Evolutionary conservation across 2,113 vertebrate species (phyloP), one percentile per base, ranked within the genome.

Genomic region (Apus apus): DNA sequence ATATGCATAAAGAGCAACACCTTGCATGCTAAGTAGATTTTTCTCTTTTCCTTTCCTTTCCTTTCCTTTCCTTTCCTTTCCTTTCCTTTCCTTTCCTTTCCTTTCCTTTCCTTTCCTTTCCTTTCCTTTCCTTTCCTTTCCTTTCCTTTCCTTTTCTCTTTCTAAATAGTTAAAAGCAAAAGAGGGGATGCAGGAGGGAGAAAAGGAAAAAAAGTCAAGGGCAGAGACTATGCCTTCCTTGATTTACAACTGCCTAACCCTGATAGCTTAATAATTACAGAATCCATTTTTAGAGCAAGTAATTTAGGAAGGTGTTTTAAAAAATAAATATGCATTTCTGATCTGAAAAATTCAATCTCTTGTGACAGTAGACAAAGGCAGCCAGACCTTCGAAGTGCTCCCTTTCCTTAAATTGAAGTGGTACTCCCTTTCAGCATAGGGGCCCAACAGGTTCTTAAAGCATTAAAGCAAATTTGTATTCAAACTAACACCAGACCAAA

Each of bases 331-430:
- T 1, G 19, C 26, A 60, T 81, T 85, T 78, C 57, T 87, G 32
- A 73, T 89, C 16, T 58, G n/a, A 91, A 90, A 90, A 75, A 89
- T 61, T 86, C 53, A 77, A 70, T 91, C 36, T 79, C 20, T 84
- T 92, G 23, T 86, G 89, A 94, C 60, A 86, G 60, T 34, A 89
- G 51, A 56, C 68, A 93, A 93, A 90, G 86, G 65, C 80, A 84
- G 19, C 4, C 48, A 86, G 76, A 88, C 22, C 36, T 88, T 75
- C 79, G 26, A 90, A 91, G 46, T 80, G 53, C 11, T 64, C 9
- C 14, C 8, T 62, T 81, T 87, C 62, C 70, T 87, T 77, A 14
- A 4, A 82, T 3, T 38, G 48, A 85, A 93, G 87, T 82, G 15
- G 26, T 60, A 43, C 27, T 56, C n/a, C 17, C 25, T 80, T 92